phyloP scores from a whole-genome alignment of 2,888 invertebrate species.

The Acanthosepion lycidas region DNA sequence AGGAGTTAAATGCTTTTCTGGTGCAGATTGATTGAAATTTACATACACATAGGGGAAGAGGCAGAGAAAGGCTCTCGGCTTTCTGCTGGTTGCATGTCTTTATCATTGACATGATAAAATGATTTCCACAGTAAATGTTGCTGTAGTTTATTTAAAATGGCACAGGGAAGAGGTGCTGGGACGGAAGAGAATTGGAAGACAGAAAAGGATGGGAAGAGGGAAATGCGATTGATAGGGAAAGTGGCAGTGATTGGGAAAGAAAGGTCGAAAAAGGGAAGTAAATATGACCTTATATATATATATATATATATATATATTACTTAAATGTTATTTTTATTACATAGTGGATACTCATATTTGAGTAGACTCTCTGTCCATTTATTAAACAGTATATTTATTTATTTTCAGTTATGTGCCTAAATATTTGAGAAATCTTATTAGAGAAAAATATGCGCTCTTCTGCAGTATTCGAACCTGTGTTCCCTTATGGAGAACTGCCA shows the following conservation, averaged over 20 bases:
- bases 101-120: not conserved
- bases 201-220: not conserved
- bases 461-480: no score
- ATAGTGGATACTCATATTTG: no score
- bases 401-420: no score
- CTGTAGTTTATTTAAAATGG: slow-evolving; percentile 20
- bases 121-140: not conserved
- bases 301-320: not conserved
- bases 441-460: no score
- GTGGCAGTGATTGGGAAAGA: not conserved
- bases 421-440: no score
- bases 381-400: no score
- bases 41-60: not conserved
- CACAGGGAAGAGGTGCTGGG: not conserved
- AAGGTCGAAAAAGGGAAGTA: not conserved
- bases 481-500: no score
- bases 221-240: not conserved
- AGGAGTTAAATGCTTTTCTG: not conserved
- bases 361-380: no score
- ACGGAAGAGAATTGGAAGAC: not conserved
- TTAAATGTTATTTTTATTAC: no score
- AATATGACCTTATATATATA: not conserved
- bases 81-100: not conserved
- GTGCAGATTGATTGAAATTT: not conserved
- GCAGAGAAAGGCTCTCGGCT: not conserved